phyloP scores from a whole-genome alignment of 2,888 invertebrate species.

The Heliconius cydno region DNA sequence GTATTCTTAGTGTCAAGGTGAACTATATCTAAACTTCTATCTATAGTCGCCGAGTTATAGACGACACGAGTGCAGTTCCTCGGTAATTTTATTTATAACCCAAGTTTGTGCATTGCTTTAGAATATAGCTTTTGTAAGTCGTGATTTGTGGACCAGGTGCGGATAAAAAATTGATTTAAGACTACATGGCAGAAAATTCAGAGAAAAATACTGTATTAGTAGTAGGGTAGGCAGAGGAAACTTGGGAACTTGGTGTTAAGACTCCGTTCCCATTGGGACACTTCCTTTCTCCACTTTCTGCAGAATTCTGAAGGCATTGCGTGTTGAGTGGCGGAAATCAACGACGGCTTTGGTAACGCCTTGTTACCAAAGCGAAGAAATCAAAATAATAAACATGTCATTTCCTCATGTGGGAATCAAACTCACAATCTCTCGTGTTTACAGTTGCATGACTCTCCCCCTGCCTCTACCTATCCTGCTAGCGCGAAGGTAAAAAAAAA shows the following conservation, averaged over 20 bases:
- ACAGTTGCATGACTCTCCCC: not conserved
- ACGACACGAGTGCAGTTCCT: not conserved
- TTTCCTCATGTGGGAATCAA: not conserved
- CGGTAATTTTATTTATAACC: conserved; percentile 22
- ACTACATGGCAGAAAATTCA: not conserved
- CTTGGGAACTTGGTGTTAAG: no score
- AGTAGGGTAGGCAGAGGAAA: no score
- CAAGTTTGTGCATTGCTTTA: conserved; percentile 13
- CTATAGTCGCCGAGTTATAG: not conserved
- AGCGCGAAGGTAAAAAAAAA: no score
- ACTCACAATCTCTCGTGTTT: no score
- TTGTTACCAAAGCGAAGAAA: no score
- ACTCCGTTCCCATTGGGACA: not conserved
- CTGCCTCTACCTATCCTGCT: no score
- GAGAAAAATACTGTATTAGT: no score
- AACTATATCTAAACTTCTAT: not conserved
- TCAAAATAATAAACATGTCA: not conserved
- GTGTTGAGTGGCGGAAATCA: not conserved
- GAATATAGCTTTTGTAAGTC: conserved; percentile 1
- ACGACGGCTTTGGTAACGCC: no score
- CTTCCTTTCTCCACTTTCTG: not conserved
- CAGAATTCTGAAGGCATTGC: not conserved
- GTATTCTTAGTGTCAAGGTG: conserved; percentile 14
- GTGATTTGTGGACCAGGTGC: conserved; percentile 14
- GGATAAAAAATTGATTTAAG: not conserved